Evolutionary conservation across 1,140 invertebrate species (phyloP).

Genomic region (Leptonema lineaticorne): DNA sequence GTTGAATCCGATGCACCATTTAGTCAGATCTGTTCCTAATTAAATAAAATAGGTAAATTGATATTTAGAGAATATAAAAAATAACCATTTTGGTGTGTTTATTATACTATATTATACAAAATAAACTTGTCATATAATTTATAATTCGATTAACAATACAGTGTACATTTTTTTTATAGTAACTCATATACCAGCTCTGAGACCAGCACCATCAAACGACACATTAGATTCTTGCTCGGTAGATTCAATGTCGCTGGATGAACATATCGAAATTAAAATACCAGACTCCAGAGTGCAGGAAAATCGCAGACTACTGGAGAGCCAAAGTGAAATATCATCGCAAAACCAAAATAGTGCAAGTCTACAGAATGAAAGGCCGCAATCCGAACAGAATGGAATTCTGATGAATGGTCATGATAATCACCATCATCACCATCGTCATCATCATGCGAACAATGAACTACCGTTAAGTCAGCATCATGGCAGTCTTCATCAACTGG

Average conservation of each 20-base stretch:
- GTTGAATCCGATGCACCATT: too few relatives aligned
- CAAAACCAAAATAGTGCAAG: slow-evolving; percentile 45
- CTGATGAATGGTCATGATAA: slow-evolving; percentile 23
- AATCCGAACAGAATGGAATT: slow-evolving; percentile 35
- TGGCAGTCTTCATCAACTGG: slow-evolving; percentile 26
- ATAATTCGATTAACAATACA: too few relatives aligned
- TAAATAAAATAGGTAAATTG: too few relatives aligned
- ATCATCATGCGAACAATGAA: not conserved
- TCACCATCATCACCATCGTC: slow-evolving; percentile 26
- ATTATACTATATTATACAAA: too few relatives aligned
- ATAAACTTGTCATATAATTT: too few relatives aligned
- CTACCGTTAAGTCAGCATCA: not conserved
- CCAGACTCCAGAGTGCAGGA: slow-evolving; percentile 53
- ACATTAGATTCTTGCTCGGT: slow-evolving; percentile 56
- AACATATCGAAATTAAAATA: slow-evolving; percentile 56
- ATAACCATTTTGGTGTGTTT: too few relatives aligned
- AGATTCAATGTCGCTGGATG: slow-evolving; percentile 55
- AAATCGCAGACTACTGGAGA: slow-evolving; percentile 53
- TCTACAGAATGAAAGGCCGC: slow-evolving; percentile 27
- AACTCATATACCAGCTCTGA: slow-evolving; percentile 51
- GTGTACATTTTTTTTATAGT: too few relatives aligned
- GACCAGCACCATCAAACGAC: slow-evolving; percentile 47
- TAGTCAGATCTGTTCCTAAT: too few relatives aligned
- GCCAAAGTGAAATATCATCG: slow-evolving; percentile 52
- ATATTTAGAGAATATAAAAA: too few relatives aligned